phyloP scores from a whole-genome alignment of 1,140 invertebrate species.

The Drosophila bifasciata region DNA sequence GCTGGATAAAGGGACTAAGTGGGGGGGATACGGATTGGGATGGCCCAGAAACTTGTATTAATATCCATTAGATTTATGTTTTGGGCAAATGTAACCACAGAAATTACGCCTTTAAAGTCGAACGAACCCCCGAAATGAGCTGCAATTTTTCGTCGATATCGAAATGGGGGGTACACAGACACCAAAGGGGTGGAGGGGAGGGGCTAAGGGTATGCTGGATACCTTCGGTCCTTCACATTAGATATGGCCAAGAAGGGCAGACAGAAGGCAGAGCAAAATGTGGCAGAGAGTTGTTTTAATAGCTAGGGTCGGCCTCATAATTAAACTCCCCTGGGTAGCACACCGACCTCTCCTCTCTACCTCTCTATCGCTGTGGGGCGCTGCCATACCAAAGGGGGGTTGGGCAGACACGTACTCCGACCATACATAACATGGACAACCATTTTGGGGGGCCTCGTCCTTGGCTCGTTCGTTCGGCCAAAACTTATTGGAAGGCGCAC shows the following conservation, averaged over 20 bases:
- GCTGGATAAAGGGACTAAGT: too few relatives aligned
- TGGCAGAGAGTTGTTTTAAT: constrained; percentile 66
- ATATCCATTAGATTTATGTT: constrained; percentile 82
- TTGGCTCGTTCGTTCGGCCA: too few relatives aligned
- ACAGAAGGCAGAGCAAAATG: too few relatives aligned
- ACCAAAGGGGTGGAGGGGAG: not conserved
- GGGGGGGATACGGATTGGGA: too few relatives aligned
- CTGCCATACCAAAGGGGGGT: constrained; percentile 36
- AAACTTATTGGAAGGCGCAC: constrained; percentile 69
- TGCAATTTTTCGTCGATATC: constrained; percentile 77
- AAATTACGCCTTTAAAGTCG: constrained; percentile 80
- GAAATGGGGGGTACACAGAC: constrained; percentile 32
- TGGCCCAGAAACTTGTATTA: constrained; percentile 74
- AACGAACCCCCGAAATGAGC: constrained; percentile 37
- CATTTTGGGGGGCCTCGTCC: constrained; percentile 58
- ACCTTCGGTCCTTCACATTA: constrained; percentile 49
- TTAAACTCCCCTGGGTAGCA: constrained; percentile 44
- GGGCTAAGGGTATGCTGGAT: not conserved
- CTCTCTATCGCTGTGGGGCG: not conserved
- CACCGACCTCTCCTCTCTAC: not conserved
- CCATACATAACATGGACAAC: constrained; percentile 65
- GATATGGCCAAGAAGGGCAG: constrained; percentile 41
- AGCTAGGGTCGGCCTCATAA: constrained; percentile 73
- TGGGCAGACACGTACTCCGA: constrained; percentile 57
- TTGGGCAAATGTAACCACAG: constrained; percentile 80